phyloP scores from a whole-genome alignment of 2,797 vertebrate species.

The Chiroxiphia lanceolata region DNA sequence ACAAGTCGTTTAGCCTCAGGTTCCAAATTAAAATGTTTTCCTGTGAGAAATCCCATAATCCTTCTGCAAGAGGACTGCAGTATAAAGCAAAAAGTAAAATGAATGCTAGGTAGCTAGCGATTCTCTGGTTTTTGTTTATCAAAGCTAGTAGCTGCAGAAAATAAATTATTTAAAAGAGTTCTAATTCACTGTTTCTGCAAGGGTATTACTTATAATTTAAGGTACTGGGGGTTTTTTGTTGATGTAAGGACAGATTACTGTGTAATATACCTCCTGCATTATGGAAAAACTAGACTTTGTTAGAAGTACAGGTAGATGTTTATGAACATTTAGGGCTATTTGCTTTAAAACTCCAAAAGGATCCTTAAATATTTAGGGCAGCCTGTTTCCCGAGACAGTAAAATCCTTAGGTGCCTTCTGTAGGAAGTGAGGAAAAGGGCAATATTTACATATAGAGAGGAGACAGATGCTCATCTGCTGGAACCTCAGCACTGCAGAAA shows the following conservation, averaged over 20 bases:
- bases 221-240: background rate
- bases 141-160: background rate
- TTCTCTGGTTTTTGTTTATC: background rate
- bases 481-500: background rate
- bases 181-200: background rate
- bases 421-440: background rate
- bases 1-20: background rate
- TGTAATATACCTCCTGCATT: background rate
- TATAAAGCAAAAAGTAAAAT: background rate
- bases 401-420: background rate
- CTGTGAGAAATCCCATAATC: background rate
- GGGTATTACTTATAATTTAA: background rate
- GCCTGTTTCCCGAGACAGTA: background rate
- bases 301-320: background rate
- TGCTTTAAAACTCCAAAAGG: background rate
- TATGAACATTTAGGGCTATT: background rate
- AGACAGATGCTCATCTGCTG: constrained; percentile 1
- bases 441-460: background rate
- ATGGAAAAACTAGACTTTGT: background rate
- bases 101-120: background rate
- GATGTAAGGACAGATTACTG: background rate
- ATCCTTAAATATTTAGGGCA: background rate
- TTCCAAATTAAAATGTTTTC: background rate
- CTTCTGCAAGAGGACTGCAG: background rate
- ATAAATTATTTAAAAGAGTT: background rate